Evolutionary conservation across 2,113 vertebrate genomes (phyloP).

Genomic region (Ptyas mucosa): DNA sequence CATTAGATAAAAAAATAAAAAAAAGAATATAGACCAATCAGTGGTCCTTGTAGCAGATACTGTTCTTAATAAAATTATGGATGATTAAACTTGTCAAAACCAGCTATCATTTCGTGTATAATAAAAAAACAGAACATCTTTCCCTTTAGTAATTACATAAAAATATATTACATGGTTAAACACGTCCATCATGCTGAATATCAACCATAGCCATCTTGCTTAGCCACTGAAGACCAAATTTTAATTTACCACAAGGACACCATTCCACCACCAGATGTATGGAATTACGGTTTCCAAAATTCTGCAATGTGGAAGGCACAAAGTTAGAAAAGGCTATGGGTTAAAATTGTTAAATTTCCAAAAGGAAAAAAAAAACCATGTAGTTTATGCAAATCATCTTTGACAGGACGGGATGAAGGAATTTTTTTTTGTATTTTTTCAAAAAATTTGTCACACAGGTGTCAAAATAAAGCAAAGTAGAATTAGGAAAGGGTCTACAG

Average conservation of each 20-base stretch:
- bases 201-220: not conserved
- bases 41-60: conserved; percentile 35
- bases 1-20: conserved; percentile 55
- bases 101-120: conserved; percentile 36
- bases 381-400: not conserved
- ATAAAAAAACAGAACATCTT: conserved; percentile 4
- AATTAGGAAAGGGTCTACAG: not conserved
- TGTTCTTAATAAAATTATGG: conserved; percentile 49
- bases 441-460: not conserved
- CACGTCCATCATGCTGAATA: rapidly evolving
- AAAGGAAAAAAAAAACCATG: not conserved
- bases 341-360: not conserved
- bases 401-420: not conserved
- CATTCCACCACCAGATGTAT: not conserved
- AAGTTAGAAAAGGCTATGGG: not conserved
- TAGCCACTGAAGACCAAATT: not conserved
- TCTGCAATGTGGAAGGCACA: not conserved
- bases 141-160: not conserved
- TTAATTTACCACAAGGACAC: not conserved
- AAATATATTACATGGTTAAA: not conserved
- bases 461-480: not conserved
- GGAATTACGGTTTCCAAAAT: not conserved
- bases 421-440: not conserved
- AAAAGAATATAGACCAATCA: conserved; percentile 41
- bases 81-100: conserved; percentile 57